These are phyloP conservation scores for Colius striatus DNA, from an alignment of 2,113 vertebrate genomes.

Conservation along the genomic window DNA sequence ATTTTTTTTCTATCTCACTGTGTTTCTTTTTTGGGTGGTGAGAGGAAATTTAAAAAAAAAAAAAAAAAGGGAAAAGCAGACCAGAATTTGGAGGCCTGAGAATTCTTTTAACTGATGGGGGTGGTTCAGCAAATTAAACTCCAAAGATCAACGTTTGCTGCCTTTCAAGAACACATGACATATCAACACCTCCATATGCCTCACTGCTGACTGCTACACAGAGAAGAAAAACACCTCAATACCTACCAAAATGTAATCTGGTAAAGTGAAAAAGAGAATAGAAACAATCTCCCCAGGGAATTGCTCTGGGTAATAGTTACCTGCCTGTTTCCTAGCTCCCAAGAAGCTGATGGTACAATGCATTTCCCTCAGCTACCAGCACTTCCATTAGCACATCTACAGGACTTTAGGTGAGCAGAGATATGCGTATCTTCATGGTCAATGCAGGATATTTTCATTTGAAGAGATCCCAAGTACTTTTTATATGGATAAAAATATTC, in stretches of 20 bases:
- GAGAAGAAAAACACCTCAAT: not conserved
- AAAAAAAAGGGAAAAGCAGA: not conserved
- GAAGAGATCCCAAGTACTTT: not conserved
- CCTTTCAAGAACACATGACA: not conserved
- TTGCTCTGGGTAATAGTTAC: fast-evolving
- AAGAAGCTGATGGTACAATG: not conserved
- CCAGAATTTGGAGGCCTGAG: not conserved
- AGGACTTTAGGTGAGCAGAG: not conserved
- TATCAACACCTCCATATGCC: not conserved
- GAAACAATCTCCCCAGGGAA: not conserved
- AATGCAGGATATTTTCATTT: not conserved
- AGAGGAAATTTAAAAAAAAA: not conserved
- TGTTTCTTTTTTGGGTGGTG: not conserved
- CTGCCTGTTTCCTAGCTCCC: not conserved
- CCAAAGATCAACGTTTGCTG: not conserved
- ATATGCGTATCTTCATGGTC: fast-evolving
- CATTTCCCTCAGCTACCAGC: fast-evolving
- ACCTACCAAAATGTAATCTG: not conserved
- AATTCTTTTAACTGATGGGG: not conserved
- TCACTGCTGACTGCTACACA: not conserved
- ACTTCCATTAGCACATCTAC: not conserved
- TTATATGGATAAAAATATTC: not conserved
- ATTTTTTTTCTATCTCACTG: not conserved
- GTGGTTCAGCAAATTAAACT: not conserved
- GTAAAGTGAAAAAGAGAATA: not conserved